Evolutionary conservation across 2,113 vertebrate species (phyloP).

Genomic region (Odontesthes bonariensis): DNA sequence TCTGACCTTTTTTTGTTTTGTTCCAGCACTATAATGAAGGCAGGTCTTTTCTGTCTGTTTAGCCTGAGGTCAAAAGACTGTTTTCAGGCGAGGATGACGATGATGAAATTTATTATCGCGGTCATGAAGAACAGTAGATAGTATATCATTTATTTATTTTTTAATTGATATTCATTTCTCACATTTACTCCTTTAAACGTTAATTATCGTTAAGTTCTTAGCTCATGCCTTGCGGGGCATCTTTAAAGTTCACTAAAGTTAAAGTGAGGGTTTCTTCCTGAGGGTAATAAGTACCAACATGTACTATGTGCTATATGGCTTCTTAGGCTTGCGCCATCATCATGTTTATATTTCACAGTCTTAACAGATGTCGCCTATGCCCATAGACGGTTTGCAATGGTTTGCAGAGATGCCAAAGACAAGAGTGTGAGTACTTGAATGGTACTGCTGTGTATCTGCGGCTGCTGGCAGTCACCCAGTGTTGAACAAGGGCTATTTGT

Average conservation of each 20-base stretch:
- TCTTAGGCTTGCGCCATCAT: background rate
- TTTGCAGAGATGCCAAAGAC: slow-evolving; percentile 24
- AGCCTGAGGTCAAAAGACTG: slow-evolving; percentile 31
- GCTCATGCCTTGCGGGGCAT: no score
- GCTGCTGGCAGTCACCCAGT: background rate
- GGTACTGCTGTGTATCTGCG: slow-evolving; percentile 1
- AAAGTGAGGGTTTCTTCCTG: no score
- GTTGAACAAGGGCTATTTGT: slow-evolving; percentile 3
- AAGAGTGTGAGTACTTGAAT: slow-evolving; percentile 20
- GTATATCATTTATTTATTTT: no score
- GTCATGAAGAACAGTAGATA: no score
- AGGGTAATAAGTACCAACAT: no score
- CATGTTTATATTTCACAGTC: slow-evolving; percentile 1
- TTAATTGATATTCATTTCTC: no score
- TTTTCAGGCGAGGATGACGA: slow-evolving; percentile 12
- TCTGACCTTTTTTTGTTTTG: background rate
- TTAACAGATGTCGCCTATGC: background rate
- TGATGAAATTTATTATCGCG: background rate
- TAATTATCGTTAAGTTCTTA: no score
- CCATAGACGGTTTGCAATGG: background rate
- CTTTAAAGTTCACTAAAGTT: no score
- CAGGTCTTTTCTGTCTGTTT: slow-evolving; percentile 6
- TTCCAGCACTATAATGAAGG: background rate
- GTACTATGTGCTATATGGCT: background rate
- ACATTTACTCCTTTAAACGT: no score